Evolutionary conservation across 2,888 invertebrate species (phyloP), one percentile per base, ranked within the genome.

Genomic region (Perdita meconis): DNA sequence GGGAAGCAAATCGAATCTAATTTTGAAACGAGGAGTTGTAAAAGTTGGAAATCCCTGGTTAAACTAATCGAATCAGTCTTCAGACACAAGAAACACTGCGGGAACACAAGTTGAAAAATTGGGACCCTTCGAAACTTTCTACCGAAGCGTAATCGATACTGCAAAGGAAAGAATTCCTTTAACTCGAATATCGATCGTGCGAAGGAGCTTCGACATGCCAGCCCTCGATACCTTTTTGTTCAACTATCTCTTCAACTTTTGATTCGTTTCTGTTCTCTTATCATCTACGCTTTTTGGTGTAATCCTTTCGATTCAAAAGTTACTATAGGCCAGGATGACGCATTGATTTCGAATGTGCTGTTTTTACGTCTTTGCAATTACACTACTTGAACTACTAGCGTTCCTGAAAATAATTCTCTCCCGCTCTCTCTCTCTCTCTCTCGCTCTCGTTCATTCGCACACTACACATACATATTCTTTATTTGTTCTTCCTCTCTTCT

Each of bases 281-380:
- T 50, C 19, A 30, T 59, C 73, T 61, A 71, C 47, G 12, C 12
- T 22, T 30, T 64, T 44, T 26, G 19, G 22, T 36, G 47, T 22
- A 44, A 22, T 26, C 8, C 56, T 36, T n/a, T 59, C 57, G 65
- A 78, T 76, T 30, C 68, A 44, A 59, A 76, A 57, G 47, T 67
- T 79, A 24, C 47, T 57, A 51, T 84, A 84, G 84, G 84, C 84
- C 82, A 81, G 70, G 66, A 75, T 42, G 63, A 76, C 56, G 75
- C 71, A 70, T 22, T 40, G 26, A 72, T 60, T 69, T 38, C 50
- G 63, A 70, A 42, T 36, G 8, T 66, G 24, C 74, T 74, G n/a
- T 30, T 38, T 69, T 70, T 72, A 59, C 26, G 42, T 55, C 24
- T 56, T 71, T 53, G 83, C 81, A 71, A 69, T 78, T 71, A 70